These are phyloP conservation scores for Cataglyphis albicans DNA, from an alignment of 2,888 invertebrate species.

Conservation along the genomic window DNA sequence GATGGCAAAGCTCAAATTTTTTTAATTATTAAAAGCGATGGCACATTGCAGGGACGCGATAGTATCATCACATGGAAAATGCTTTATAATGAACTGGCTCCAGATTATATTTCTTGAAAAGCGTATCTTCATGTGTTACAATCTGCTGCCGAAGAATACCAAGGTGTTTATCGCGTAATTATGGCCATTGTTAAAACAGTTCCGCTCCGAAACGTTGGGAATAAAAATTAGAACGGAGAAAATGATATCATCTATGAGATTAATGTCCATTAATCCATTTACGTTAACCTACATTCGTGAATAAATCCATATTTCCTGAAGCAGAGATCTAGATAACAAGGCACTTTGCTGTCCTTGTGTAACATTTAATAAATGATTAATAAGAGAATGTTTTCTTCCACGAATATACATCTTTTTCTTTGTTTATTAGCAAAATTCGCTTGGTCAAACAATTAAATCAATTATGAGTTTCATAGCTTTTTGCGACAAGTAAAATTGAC, in stretches of 20 bases:
- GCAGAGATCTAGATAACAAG: not conserved
- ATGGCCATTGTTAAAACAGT: conserved; percentile 37
- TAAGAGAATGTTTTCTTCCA: not conserved
- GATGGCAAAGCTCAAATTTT: not conserved
- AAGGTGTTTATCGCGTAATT: conserved; percentile 42
- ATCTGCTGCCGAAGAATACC: conserved; percentile 40
- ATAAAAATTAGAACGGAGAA: conserved; percentile 51
- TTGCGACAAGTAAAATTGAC: conserved; percentile 47
- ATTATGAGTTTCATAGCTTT: conserved; percentile 47
- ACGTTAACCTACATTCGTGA: conserved; percentile 37
- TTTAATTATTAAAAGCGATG: not conserved
- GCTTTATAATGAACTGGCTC: conserved; percentile 7
- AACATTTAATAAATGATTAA: not conserved
- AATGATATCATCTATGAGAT: conserved; percentile 18
- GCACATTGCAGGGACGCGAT: not conserved
- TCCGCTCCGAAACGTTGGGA: conserved; percentile 53
- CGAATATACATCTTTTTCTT: conserved; percentile 21
- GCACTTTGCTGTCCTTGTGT: not conserved
- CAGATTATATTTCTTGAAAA: conserved; percentile 34
- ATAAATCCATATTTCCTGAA: not conserved
- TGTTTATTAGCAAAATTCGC: not conserved
- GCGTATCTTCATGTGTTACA: conserved; percentile 30
- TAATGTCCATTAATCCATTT: conserved; percentile 38
- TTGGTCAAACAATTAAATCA: conserved; percentile 44
- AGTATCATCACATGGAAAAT: not conserved